Evolutionary conservation across 2,797 vertebrate species (phyloP), one percentile per base, ranked within the genome.

Genomic region (Bovichtus variegatus): DNA sequence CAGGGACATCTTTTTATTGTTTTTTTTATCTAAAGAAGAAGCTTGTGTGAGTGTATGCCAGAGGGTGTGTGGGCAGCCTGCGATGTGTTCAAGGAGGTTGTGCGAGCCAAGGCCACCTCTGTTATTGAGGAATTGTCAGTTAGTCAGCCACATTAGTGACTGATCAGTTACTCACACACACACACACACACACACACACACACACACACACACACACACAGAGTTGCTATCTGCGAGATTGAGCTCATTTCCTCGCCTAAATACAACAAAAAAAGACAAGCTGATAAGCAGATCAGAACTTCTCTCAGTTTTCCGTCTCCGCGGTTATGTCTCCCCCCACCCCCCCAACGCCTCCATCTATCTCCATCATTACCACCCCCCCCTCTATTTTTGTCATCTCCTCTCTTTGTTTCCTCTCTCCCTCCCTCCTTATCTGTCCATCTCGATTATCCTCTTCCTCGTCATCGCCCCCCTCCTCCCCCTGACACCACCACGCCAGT

Each of bases 401-500:
- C 63, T 80, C 40, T 72, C 84, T 91, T 90, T 93, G 88, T 92
- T 82, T 78, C 84, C 59, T 77, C 58, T 36, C 71, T 60, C 69
- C 85, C 80, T 65, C 73, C 86, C 83, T 85, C 76, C 80, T 84
- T 80, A 75, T 90, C 92, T 89, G 87, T 92, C 91, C 70, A 85
- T 92, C 92, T 86, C 69, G 41, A 90, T 93, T 92, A 92, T 85
- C 75, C 71, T 87, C 88, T 61, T 64, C 77, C 78, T 43, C 54
- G 15, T 89, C 88, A 80, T 74, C 85, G 34, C 82, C 66, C 68
- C 27, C n/a, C n/a, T n/a, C n/a, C n/a, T 2, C 16, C 36, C 1
- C 38, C 36, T 12, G 8, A 70, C 68, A 5, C 63, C 72, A 18
- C 43, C 58, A 31, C 21, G 9, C 54, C 69, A 27, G 66, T 67